Percentiles rank a stretch among this genome's conserved stretches.
phyloP scores from a whole-genome alignment of 2,888 invertebrate species.

The Cabera pusaria region DNA sequence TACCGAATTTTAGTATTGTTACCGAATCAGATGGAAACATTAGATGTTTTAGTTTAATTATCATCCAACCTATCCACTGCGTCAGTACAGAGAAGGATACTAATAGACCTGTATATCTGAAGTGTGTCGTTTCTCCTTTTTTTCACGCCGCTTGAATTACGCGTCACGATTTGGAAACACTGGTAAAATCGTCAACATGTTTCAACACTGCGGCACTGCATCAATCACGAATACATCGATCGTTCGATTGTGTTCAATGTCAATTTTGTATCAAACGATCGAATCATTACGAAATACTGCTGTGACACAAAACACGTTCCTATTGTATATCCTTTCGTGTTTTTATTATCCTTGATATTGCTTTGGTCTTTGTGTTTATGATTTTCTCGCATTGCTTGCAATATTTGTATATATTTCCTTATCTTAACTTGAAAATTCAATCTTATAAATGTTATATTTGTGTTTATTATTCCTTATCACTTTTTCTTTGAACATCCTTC shows the following conservation, averaged over 20 bases:
- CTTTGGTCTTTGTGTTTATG: conserved; percentile 1
- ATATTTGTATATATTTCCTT: background rate
- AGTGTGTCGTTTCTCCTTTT: conserved; percentile 80
- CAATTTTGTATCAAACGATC: conserved; percentile 31
- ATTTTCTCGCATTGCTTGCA: conserved; percentile 13
- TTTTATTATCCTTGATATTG: conserved; percentile 2
- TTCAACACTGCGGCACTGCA: conserved; percentile 62
- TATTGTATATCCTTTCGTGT: conserved; percentile 16
- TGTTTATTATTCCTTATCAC: conserved; percentile 1
- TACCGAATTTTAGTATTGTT: too few relatives aligned
- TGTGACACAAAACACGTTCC: conserved; percentile 17
- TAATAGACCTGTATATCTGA: conserved; percentile 67
- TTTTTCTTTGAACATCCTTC: conserved; percentile 4
- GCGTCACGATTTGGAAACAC: conserved; percentile 80
- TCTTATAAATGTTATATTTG: background rate
- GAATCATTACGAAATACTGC: conserved; percentile 16
- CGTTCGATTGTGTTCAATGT: conserved; percentile 31
- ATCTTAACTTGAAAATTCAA: background rate
- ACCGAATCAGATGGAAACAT: too few relatives aligned
- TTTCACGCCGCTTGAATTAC: conserved; percentile 82
- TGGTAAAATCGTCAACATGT: conserved; percentile 75
- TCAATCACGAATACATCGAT: conserved; percentile 38
- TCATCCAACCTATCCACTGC: conserved; percentile 41
- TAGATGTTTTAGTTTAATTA: conserved; percentile 20
- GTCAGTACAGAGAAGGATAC: conserved; percentile 47